Evolutionary conservation across 2,113 vertebrate species (phyloP).

Genomic region (Channa argus): DNA sequence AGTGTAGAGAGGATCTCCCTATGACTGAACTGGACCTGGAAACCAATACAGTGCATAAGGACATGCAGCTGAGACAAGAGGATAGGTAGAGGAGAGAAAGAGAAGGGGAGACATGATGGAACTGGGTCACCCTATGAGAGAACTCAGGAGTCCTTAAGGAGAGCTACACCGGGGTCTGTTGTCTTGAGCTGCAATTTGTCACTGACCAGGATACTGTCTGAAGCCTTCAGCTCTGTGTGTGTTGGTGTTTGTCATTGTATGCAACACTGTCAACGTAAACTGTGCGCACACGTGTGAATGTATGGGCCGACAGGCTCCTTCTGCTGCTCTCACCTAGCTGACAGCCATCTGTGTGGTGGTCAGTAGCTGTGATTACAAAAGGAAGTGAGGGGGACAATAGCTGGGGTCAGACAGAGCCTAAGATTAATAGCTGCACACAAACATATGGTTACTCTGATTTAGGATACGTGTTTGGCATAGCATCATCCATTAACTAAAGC

Average conservation of each 20-base stretch:
- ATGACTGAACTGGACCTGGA: constrained; percentile 25
- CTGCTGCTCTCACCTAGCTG: constrained; percentile 72
- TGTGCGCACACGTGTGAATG: constrained; percentile 23
- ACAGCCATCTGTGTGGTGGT: constrained; percentile 79
- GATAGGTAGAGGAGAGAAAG: constrained; percentile 28
- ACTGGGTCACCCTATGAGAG: constrained; percentile 83
- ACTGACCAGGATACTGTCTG: constrained; percentile 67
- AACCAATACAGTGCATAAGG: constrained; percentile 19
- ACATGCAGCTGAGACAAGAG: constrained; percentile 23
- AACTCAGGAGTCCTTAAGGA: constrained; percentile 76
- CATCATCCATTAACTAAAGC: constrained; percentile 52
- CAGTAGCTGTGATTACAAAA: constrained; percentile 65
- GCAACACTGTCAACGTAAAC: constrained; percentile 39
- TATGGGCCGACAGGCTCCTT: constrained; percentile 67
- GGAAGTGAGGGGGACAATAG: constrained; percentile 67
- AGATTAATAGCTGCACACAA: constrained; percentile 73
- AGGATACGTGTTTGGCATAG: constrained; percentile 73
- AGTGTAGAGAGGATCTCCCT: constrained; percentile 27
- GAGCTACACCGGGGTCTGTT: constrained; percentile 65
- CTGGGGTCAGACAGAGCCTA: constrained; percentile 63
- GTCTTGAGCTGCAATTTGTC: constrained; percentile 79
- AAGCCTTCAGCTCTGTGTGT: constrained; percentile 53
- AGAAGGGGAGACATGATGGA: constrained; percentile 74
- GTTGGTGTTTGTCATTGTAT: constrained; percentile 60
- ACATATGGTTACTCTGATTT: constrained; percentile 79